A percentile compares a stretch with the other conserved stretches of the same genome.
These are phyloP conservation scores for Catharus bicknelli DNA, from an alignment of 2,113 vertebrate species.

Conservation along the genomic window DNA sequence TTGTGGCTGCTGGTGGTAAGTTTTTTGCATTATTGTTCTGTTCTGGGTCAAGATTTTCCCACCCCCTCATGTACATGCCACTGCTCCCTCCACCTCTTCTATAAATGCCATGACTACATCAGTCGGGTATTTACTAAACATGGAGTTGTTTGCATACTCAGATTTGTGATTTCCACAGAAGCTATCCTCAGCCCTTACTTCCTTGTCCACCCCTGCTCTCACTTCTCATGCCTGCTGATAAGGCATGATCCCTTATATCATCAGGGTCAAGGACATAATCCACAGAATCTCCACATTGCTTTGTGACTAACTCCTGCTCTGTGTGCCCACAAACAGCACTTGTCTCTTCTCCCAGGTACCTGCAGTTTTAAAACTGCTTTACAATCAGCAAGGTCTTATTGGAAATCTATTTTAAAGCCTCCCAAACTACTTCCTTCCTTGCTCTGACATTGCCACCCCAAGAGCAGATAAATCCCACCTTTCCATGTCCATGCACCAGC, in stretches of 20 bases:
- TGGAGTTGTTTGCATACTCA: neutral
- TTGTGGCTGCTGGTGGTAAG: neutral
- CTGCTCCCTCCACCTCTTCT: neutral
- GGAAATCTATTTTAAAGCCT: neutral
- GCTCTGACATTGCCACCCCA: neutral
- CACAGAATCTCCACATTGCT: neutral
- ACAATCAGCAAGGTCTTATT: neutral
- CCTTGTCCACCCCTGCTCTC: neutral
- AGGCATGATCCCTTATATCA: neutral
- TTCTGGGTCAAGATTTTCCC: neutral
- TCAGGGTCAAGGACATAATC: too few relatives aligned
- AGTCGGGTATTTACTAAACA: neutral
- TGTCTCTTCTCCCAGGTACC: neutral
- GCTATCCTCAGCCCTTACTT: neutral
- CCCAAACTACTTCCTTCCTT: neutral
- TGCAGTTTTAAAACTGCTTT: neutral
- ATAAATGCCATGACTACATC: neutral
- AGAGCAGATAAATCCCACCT: neutral
- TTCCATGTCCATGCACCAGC: neutral
- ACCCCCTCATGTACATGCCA: fast-evolving
- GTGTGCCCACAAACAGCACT: neutral
- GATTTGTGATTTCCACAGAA: neutral
- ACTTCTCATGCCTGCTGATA: neutral
- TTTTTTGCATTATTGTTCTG: neutral
- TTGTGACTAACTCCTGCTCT: neutral